Percentiles rank a stretch among this genome's conserved stretches.
These are phyloP conservation scores for Solenopsis invicta DNA, from an alignment of 1,140 invertebrate genomes.

Conservation along the genomic window DNA sequence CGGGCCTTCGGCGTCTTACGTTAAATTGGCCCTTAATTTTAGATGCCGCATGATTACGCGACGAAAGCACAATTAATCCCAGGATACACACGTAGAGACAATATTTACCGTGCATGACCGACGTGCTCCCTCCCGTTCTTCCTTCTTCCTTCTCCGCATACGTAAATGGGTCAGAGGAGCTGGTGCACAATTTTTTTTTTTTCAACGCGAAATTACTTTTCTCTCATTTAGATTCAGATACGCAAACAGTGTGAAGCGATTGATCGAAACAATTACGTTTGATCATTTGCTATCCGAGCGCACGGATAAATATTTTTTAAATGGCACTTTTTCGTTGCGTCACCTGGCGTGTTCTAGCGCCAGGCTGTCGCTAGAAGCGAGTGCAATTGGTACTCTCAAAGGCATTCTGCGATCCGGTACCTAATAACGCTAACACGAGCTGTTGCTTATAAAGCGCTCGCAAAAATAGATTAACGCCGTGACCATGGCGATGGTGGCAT, in stretches of 20 bases:
- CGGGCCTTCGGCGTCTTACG: constrained; percentile 11
- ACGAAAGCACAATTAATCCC: constrained; percentile 22
- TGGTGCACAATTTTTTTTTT: constrained; percentile 10
- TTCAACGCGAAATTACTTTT: neutral
- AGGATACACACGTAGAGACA: neutral
- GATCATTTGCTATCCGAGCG: neutral
- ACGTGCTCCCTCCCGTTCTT: neutral
- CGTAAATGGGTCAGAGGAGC: neutral
- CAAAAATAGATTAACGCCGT: constrained; percentile 73
- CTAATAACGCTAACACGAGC: neutral
- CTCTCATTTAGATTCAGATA: neutral
- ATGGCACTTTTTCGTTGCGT: neutral
- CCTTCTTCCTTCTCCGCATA: neutral
- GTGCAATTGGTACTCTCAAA: constrained; percentile 12
- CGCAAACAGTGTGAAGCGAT: neutral
- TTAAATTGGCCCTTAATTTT: constrained; percentile 55
- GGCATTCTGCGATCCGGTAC: neutral
- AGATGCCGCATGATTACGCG: neutral
- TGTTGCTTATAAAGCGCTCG: constrained; percentile 32
- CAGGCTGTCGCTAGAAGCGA: neutral
- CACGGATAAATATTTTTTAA: constrained; percentile 16
- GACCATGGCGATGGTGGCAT: constrained; percentile 43
- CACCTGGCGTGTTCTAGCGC: too few species aligned
- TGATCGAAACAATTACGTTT: neutral
- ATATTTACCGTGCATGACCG: constrained; percentile 11